Evolutionary conservation across 2,113 vertebrate species (phyloP).

Genomic region (Pagrus major): DNA sequence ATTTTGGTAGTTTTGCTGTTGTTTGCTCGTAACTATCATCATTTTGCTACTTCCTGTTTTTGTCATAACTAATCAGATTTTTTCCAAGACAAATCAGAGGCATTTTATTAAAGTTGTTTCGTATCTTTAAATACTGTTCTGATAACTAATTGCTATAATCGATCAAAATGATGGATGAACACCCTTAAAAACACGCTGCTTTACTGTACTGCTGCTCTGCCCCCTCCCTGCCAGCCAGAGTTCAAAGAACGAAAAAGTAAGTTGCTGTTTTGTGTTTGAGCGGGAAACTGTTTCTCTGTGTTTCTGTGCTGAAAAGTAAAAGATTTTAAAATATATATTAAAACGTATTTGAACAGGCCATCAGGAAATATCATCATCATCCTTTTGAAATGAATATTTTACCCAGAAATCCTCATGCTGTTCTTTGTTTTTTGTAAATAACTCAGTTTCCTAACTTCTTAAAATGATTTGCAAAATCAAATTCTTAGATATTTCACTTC

Average conservation of each 20-base stretch:
- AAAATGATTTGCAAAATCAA: slow-evolving; percentile 56
- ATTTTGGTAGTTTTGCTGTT: too few relatives aligned
- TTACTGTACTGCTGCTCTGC: background rate
- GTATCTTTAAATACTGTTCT: background rate
- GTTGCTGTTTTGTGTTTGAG: background rate
- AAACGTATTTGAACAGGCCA: background rate
- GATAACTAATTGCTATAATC: background rate
- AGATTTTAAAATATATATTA: background rate
- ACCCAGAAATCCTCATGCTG: slow-evolving; percentile 38
- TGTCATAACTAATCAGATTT: background rate
- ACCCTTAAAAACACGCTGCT: background rate
- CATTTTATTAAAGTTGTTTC: background rate
- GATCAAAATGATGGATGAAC: background rate
- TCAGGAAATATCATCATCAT: background rate
- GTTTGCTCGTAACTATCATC: too few relatives aligned
- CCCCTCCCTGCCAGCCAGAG: slow-evolving; percentile 18
- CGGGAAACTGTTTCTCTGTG: background rate
- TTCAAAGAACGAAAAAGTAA: background rate
- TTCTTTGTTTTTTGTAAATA: slow-evolving; percentile 76
- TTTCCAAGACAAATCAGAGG: background rate
- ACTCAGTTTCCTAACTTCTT: slow-evolving; percentile 27
- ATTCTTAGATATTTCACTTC: slow-evolving; percentile 66
- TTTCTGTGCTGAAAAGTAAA: background rate
- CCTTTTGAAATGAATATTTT: slow-evolving; percentile 5
- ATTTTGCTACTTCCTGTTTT: background rate